A percentile compares a stretch with the other conserved stretches of the same genome.
Evolutionary conservation across 2,888 invertebrate genomes (phyloP).

Genomic region (Dolomedes plantarius): DNA sequence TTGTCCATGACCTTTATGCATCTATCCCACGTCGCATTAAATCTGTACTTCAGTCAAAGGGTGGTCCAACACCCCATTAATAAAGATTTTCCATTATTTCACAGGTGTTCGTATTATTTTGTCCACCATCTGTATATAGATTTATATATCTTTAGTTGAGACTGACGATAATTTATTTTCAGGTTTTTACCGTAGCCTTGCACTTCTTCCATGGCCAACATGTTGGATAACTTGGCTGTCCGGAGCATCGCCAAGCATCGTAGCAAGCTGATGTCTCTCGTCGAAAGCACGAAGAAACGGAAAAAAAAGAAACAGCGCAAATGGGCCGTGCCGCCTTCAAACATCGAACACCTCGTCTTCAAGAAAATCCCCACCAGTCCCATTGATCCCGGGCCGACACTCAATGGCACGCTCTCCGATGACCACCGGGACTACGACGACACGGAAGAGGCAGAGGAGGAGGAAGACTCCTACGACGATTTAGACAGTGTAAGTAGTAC

Average conservation of each 20-base stretch:
- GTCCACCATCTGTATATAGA: too few species aligned
- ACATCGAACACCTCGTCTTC: slow-evolving; percentile 67
- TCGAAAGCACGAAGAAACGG: slow-evolving; percentile 63
- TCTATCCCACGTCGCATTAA: too few species aligned
- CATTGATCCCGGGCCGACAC: slow-evolving; percentile 50
- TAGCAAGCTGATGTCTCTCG: slow-evolving; percentile 64
- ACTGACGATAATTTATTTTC: too few species aligned
- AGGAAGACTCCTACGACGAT: slow-evolving; percentile 53
- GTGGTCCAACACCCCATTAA: too few species aligned
- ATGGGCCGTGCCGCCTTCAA: slow-evolving; percentile 59
- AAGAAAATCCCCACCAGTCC: slow-evolving; percentile 65
- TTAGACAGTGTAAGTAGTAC: slow-evolving; percentile 37
- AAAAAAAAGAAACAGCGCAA: slow-evolving; percentile 62
- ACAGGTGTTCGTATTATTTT: too few species aligned
- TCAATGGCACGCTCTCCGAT: slow-evolving; percentile 47
- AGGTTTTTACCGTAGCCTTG: background rate
- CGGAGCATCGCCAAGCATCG: slow-evolving; percentile 70
- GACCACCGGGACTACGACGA: slow-evolving; percentile 26
- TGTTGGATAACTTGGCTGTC: slow-evolving; percentile 61
- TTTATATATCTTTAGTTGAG: too few species aligned
- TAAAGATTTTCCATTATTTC: too few species aligned
- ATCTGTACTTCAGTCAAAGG: too few species aligned
- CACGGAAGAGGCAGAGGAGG: slow-evolving; percentile 24
- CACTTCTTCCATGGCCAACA: slow-evolving; percentile 61
- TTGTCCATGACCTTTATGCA: too few species aligned